Percentiles rank a stretch among this genome's conserved stretches.
Conservation (phyloP, 2,888 invertebrate genomes). For the Molanna angustata region DNA sequence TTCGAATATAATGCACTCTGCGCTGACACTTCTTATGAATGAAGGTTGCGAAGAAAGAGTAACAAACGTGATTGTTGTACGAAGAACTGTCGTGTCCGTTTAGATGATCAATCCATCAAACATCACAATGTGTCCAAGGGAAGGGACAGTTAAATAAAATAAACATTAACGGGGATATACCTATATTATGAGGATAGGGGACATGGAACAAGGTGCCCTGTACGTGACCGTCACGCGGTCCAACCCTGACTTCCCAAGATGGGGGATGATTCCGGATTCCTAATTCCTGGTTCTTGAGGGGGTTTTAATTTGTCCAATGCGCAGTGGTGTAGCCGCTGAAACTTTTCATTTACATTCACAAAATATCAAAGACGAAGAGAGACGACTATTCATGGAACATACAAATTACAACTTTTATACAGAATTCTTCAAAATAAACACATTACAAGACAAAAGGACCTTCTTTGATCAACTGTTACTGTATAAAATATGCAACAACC, state of each 20-base stretch:
- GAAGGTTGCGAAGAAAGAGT: constrained; percentile 11
- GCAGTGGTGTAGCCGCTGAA: too few relatives aligned
- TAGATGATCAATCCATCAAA: constrained; percentile 31
- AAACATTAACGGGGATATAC: constrained; percentile 22
- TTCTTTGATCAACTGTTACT: too few relatives aligned
- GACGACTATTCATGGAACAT: too few relatives aligned
- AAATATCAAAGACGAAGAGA: too few relatives aligned
- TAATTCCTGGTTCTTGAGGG: too few relatives aligned
- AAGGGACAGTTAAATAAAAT: constrained; percentile 29
- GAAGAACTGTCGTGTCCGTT: constrained; percentile 25
- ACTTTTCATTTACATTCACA: too few relatives aligned
- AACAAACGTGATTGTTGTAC: constrained; percentile 17
- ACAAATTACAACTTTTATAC: too few relatives aligned
- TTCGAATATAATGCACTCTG: constrained; percentile 4
- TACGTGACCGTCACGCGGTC: not conserved
- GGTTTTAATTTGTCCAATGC: too few relatives aligned
- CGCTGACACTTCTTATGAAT: constrained; percentile 30
- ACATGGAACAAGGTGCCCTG: too few relatives aligned
- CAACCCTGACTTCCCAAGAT: not conserved
- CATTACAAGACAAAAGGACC: too few relatives aligned
- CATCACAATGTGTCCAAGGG: constrained; percentile 10
- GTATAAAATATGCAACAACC: too few relatives aligned
- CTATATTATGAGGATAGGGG: not conserved
- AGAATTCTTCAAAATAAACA: too few relatives aligned
- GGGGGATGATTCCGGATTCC: constrained; percentile 10